Evolutionary conservation across 2,113 vertebrate species (phyloP).

Genomic region (Sinocyclocheilus maitianheensis): DNA sequence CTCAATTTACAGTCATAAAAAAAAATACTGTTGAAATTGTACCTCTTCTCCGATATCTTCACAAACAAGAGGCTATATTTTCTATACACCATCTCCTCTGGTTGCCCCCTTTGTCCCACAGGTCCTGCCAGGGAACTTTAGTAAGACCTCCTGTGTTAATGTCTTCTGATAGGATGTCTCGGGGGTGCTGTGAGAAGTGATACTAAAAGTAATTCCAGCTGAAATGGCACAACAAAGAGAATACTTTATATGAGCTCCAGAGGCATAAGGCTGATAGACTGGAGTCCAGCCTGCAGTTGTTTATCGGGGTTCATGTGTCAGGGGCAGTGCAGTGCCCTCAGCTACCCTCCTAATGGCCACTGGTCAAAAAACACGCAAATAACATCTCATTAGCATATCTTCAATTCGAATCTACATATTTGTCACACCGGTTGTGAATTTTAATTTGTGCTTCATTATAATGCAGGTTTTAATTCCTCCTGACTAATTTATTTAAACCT

Average conservation of each 20-base stretch:
- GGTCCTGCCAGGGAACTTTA: constrained; percentile 76
- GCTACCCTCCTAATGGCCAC: constrained; percentile 75
- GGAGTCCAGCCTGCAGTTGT: constrained; percentile 56
- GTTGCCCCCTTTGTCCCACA: constrained; percentile 66
- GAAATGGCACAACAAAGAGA: constrained; percentile 70
- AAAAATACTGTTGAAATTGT: not conserved
- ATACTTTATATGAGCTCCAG: constrained; percentile 59
- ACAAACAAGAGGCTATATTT: constrained; percentile 35
- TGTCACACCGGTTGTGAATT: constrained; percentile 58
- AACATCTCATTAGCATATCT: constrained; percentile 70
- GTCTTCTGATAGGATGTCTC: constrained; percentile 75
- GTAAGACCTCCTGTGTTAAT: constrained; percentile 68
- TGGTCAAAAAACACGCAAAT: constrained; percentile 54
- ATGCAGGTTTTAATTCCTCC: constrained; percentile 67
- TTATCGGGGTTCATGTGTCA: constrained; percentile 47
- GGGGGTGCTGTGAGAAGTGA: constrained; percentile 72
- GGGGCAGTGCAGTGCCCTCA: constrained; percentile 60
- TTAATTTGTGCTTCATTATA: constrained; percentile 62
- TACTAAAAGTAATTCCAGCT: constrained; percentile 79
- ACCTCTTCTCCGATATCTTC: not conserved
- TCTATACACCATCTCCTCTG: constrained; percentile 42
- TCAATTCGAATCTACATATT: constrained; percentile 70
- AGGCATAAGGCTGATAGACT: constrained; percentile 56
- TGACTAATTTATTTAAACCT: constrained; percentile 79
- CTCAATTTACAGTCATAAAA: not conserved